These are phyloP conservation scores for Ormia ochracea DNA, from an alignment of 2,888 invertebrate genomes.

Conservation along the genomic window DNA sequence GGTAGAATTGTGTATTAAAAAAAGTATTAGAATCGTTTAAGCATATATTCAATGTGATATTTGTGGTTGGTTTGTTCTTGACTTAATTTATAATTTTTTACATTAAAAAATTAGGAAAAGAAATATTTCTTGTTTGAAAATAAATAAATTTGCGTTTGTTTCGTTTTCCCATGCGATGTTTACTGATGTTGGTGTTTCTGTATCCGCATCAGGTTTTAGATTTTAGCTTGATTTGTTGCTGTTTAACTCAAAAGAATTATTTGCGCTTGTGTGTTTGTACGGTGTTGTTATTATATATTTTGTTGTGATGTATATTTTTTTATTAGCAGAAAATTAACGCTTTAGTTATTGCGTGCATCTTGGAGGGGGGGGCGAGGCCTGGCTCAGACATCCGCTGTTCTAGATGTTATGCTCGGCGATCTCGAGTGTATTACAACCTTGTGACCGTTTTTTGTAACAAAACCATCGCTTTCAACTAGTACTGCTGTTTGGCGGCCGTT, in stretches of 20 bases:
- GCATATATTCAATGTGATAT: slow-evolving; percentile 47
- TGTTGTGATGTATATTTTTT: slow-evolving; percentile 64
- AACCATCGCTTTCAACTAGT: slow-evolving; percentile 89
- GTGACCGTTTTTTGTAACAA: slow-evolving; percentile 90
- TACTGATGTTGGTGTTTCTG: background rate
- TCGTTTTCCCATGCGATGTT: too few species aligned
- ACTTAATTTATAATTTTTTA: slow-evolving; percentile 36
- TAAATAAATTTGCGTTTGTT: background rate
- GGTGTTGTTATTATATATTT: slow-evolving; percentile 60
- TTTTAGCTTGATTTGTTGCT: slow-evolving; percentile 9
- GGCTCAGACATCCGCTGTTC: slow-evolving; percentile 91
- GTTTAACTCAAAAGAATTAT: slow-evolving; percentile 62
- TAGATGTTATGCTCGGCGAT: slow-evolving; percentile 89
- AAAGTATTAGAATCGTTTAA: slow-evolving; percentile 14
- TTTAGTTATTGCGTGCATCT: slow-evolving; percentile 77
- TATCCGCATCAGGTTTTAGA: slow-evolving; percentile 6
- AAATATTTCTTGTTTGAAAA: background rate
- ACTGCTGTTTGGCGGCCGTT: slow-evolving; percentile 86
- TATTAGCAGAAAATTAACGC: slow-evolving; percentile 66
- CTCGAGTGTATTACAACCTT: slow-evolving; percentile 92
- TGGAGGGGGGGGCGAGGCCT: slow-evolving; percentile 85
- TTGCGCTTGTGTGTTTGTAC: slow-evolving; percentile 58
- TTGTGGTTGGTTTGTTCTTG: slow-evolving; percentile 42
- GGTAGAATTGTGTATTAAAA: too few species aligned
- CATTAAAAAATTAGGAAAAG: slow-evolving; percentile 7